Percentiles rank a stretch among this genome's conserved stretches.
These are phyloP conservation scores for Anhinga rufa DNA, from an alignment of 2,113 vertebrate genomes.

Conservation along the genomic window DNA sequence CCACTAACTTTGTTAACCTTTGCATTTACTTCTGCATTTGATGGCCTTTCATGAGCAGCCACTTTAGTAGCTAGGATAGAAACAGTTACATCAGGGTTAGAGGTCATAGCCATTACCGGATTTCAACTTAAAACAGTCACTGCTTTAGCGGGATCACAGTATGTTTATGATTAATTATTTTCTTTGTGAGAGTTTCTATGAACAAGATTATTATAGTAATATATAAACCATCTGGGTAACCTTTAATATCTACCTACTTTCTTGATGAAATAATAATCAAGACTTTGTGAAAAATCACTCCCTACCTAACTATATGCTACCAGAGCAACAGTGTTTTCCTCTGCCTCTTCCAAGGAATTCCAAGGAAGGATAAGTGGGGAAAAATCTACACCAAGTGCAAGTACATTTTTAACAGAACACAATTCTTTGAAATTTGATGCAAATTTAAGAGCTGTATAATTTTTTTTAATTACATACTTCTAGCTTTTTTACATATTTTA, in stretches of 20 bases:
- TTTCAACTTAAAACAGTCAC: conserved; percentile 72
- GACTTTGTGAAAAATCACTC: conserved; percentile 23
- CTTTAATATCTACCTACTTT: conserved; percentile 51
- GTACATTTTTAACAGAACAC: neutral
- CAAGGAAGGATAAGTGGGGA: neutral
- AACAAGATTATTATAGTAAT: conserved; percentile 66
- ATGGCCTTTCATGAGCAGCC: conserved; percentile 72
- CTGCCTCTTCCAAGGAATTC: neutral
- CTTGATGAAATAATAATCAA: conserved; percentile 58
- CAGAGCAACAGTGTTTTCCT: neutral
- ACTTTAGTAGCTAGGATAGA: conserved; percentile 65
- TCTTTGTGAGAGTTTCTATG: conserved; percentile 66
- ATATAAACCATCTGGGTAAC: conserved; percentile 57
- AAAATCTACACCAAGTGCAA: neutral
- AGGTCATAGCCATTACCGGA: conserved; percentile 75
- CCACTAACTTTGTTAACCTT: conserved; percentile 84
- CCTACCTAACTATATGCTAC: neutral
- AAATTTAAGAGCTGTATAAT: neutral
- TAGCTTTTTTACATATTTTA: neutral
- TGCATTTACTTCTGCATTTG: conserved; percentile 74
- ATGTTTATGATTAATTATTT: conserved; percentile 72
- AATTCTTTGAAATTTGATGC: neutral
- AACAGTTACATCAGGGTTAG: conserved; percentile 75
- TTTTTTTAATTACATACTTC: neutral
- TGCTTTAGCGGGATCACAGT: conserved; percentile 64